These are phyloP conservation scores for Hyperoplus lanceolatus DNA, from an alignment of 2,797 vertebrate species.

Conservation along the genomic window DNA sequence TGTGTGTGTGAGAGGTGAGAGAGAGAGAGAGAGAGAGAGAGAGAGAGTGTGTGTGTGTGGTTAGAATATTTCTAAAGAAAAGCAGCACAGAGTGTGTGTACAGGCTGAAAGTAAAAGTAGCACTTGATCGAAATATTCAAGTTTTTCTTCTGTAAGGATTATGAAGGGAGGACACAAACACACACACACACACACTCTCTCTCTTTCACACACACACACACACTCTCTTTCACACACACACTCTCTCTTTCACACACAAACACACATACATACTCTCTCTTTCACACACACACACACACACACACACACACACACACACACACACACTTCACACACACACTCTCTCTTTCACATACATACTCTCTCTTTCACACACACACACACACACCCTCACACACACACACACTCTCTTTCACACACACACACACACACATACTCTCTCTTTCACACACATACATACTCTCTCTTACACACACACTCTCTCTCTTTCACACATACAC, in stretches of 20 bases:
- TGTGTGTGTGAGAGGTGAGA: constrained; percentile 12
- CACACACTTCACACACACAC: not conserved
- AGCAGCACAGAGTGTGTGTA: constrained; percentile 31
- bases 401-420: no score
- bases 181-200: not conserved
- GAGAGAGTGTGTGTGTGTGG: constrained; percentile 32
- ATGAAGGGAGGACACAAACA: not conserved
- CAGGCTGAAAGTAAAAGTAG: constrained; percentile 45
- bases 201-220: no score
- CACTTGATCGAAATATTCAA: constrained; percentile 65
- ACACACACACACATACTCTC: no score
- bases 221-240: no score
- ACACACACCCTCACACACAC: not conserved
- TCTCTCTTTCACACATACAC: not conserved
- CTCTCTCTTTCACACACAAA: no score
- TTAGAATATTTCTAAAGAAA: not conserved
- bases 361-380: not conserved
- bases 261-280: no score
- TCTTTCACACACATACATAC: no score
- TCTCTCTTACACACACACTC: no score
- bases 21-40: not conserved
- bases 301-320: constrained; percentile 5
- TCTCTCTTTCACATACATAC: no score
- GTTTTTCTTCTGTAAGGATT: constrained; percentile 64
- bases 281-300: not conserved